Conservation (phyloP, 1,140 invertebrate species). For the Ceratoteleas bidentatus region DNA sequence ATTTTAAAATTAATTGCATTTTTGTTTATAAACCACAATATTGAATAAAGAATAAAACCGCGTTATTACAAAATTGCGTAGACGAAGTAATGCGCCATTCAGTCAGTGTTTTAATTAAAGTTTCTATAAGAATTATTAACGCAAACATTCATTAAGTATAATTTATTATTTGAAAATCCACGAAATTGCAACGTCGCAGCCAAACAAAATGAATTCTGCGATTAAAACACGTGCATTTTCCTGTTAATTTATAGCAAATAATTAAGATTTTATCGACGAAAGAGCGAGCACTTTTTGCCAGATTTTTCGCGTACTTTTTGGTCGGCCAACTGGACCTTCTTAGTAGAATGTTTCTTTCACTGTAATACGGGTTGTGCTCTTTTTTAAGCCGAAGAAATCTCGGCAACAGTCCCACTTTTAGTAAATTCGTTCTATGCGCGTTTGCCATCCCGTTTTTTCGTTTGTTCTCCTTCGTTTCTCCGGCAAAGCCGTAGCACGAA, state of each 20-base stretch:
- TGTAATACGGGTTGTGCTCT: constrained; percentile 22
- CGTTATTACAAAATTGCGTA: background rate
- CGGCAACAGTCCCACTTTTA: constrained; percentile 38
- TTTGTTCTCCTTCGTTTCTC: constrained; percentile 1
- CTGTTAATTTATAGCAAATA: constrained; percentile 11
- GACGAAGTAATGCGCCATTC: background rate
- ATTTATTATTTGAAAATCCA: background rate
- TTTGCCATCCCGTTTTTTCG: constrained; percentile 15
- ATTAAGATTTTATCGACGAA: constrained; percentile 1
- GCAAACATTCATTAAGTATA: background rate
- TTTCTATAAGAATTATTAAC: background rate
- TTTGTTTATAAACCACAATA: background rate
- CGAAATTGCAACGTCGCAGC: too few species aligned
- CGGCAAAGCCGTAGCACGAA: constrained; percentile 18
- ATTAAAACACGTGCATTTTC: too few species aligned
- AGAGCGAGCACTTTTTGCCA: background rate
- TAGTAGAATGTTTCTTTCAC: constrained; percentile 37
- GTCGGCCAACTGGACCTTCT: constrained; percentile 18
- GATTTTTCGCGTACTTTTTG: constrained; percentile 8
- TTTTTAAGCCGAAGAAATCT: constrained; percentile 31
- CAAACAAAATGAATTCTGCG: too few species aligned
- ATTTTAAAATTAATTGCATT: background rate
- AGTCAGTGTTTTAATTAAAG: background rate
- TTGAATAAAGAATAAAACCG: background rate
- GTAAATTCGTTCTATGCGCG: constrained; percentile 30